Percentiles rank a stretch among this genome's conserved stretches.
These are phyloP conservation scores for Gryllus longicercus DNA, from an alignment of 2,888 invertebrate genomes.

Conservation along the genomic window DNA sequence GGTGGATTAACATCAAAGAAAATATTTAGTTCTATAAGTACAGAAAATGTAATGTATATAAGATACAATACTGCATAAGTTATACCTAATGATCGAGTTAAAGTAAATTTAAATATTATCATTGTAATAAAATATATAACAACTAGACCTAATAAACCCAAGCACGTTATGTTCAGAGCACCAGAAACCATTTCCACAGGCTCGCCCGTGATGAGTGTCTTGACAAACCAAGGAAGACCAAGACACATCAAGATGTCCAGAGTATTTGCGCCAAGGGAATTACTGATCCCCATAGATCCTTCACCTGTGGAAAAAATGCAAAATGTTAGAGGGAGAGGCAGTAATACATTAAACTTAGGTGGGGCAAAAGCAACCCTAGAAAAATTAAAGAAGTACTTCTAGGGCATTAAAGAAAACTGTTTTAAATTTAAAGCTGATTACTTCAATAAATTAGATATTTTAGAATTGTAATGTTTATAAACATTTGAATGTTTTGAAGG, in stretches of 20 bases:
- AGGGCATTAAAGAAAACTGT: neutral
- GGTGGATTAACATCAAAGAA: conserved; percentile 72
- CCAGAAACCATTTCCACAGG: conserved; percentile 45
- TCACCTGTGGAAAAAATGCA: conserved; percentile 54
- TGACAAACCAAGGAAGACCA: conserved; percentile 75
- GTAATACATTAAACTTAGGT: no score
- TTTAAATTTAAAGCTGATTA: neutral
- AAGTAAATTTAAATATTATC: conserved; percentile 61
- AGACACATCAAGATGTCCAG: conserved; percentile 76
- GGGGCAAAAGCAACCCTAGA: no score
- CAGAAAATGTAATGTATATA: conserved; percentile 64
- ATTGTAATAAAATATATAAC: conserved; percentile 65
- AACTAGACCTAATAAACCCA: conserved; percentile 52
- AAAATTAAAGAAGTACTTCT: no score
- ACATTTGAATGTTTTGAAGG: no score
- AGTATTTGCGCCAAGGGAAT: conserved; percentile 77
- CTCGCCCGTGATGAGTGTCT: conserved; percentile 55
- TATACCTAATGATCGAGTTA: conserved; percentile 68
- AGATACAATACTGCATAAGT: conserved; percentile 64
- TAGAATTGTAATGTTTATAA: no score
- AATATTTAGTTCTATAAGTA: conserved; percentile 71
- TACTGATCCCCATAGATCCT: conserved; percentile 76
- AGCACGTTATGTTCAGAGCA: conserved; percentile 65
- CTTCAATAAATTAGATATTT: neutral
- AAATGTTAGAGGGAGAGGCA: no score